phyloP scores from a whole-genome alignment of 2,888 invertebrate genomes.

The Machimus rusticus region DNA sequence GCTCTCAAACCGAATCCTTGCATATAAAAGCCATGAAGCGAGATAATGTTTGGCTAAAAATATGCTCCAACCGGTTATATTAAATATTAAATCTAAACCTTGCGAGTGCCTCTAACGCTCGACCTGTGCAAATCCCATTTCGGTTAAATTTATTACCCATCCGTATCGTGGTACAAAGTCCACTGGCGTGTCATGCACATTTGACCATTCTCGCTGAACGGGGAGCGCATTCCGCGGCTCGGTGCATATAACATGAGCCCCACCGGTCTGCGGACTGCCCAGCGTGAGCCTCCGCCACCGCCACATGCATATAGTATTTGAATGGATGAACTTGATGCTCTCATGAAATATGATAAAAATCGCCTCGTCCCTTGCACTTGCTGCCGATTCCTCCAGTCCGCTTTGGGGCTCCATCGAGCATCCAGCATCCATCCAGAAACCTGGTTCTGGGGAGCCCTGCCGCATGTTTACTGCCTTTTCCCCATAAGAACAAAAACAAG shows the following conservation, averaged over 20 bases:
- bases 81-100: neutral
- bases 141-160: neutral
- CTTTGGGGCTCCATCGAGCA: neutral
- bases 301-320: constrained; percentile 9
- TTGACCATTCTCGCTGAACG: neutral
- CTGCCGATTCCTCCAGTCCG: neutral
- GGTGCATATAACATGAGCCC: neutral
- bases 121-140: neutral
- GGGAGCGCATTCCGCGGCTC: neutral
- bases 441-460: neutral
- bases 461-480: neutral
- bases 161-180: neutral
- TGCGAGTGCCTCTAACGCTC: neutral
- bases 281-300: neutral
- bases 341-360: constrained; percentile 36
- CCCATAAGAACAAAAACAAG: constrained; percentile 1
- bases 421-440: neutral
- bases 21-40: neutral
- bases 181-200: neutral
- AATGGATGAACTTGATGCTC: constrained; percentile 7
- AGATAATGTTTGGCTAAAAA: neutral
- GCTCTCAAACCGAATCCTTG: neutral
- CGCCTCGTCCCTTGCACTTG: neutral
- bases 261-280: neutral
- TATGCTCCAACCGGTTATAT: neutral